Percentiles rank a stretch among this genome's conserved stretches.
These are phyloP conservation scores for Oreortyx pictus DNA, from an alignment of 2,797 vertebrate genomes.

Conservation along the genomic window DNA sequence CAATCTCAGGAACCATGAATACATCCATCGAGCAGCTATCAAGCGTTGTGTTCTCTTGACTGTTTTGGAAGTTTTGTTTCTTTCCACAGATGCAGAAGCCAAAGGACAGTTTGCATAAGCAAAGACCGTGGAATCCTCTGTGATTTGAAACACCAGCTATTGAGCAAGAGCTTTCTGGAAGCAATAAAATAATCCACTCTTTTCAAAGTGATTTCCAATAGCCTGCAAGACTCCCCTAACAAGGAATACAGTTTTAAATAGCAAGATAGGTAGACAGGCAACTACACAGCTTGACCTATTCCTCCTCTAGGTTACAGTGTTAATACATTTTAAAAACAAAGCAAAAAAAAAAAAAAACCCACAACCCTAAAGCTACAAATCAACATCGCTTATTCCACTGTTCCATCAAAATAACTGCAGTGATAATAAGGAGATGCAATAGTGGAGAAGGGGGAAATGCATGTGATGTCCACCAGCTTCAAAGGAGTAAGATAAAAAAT, in stretches of 20 bases:
- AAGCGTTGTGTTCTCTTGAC: neutral
- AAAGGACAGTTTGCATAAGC: neutral
- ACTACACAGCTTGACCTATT: neutral
- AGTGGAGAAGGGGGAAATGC: neutral
- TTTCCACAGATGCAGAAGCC: neutral
- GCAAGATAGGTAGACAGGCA: neutral
- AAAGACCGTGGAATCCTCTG: neutral
- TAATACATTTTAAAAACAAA: neutral
- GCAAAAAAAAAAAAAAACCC: too few relatives aligned
- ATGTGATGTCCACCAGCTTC: neutral
- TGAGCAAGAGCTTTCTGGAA: neutral
- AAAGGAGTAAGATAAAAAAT: neutral
- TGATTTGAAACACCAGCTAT: neutral
- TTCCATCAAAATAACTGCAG: neutral
- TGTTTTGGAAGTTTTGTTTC: neutral
- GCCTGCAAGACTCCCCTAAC: neutral
- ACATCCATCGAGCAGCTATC: neutral
- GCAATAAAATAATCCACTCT: neutral
- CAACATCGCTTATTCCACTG: neutral
- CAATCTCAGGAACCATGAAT: neutral
- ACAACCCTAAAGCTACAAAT: neutral
- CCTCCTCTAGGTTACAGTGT: neutral
- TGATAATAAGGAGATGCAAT: neutral
- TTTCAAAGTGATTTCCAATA: neutral
- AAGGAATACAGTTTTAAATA: neutral